Evolutionary conservation across 2,113 vertebrate species (phyloP), one percentile per base, ranked within the genome.

Genomic region (Nycticebus coucang): DNA sequence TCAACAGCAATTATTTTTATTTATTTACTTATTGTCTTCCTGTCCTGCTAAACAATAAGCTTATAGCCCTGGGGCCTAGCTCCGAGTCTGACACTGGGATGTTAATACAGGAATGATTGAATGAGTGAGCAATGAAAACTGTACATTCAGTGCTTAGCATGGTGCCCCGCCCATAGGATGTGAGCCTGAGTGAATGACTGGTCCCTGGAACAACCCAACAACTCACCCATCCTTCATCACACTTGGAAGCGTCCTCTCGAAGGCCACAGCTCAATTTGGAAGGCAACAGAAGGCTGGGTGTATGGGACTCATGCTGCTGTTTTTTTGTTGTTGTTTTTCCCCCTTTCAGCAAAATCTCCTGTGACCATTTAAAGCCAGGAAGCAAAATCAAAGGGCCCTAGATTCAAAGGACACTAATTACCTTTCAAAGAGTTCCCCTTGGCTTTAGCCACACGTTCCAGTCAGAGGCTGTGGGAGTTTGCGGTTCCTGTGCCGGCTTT

Each of bases 341-440:
- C 72, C 57, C 37, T n/a, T 94, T 85, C 87, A 95, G 35, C 91
- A 94, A 97, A 97, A 81, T 97, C 95, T 97, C 95, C 95, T 97
- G 95, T 96, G 96, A 93, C 95, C 35, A 5, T 96, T 98, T 97
- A 96, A 95, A 93, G 94, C 77, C 97, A 97, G 97, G 97, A 97
- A 98, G 81, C 77, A 94, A 95, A 97, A 98, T 97, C 97, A 97
- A 98, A 97, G 97, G 92, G 71, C 92, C 80, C 81, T 75, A 57
- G 91, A 97, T 97, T 97, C 97, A 98, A 98, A 98, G 95, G 93
- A 87, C n/a, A 4, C 91, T 97, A 98, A 98, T 98, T 98, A 98
- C 96, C 97, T 98, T 98, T 97, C 96, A 98, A 98, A 98, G 97
- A 87, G 80, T 95, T 93, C 92, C 86, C 92, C 66, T 97, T 83